A percentile compares a stretch with the other conserved stretches of the same genome.
Evolutionary conservation across 2,113 vertebrate genomes (phyloP).

Genomic region (Heterocephalus glaber): DNA sequence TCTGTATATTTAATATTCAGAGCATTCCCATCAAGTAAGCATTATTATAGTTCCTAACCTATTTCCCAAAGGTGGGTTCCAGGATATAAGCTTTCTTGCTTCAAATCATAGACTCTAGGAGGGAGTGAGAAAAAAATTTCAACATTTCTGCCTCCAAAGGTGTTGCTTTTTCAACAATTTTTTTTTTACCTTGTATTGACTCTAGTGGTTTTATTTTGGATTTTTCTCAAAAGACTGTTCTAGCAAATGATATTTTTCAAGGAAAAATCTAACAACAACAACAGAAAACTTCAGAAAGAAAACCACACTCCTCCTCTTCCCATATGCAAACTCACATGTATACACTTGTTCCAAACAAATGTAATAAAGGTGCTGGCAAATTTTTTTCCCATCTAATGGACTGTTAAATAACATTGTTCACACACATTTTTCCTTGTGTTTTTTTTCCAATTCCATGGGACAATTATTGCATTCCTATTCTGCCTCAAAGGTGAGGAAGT

Average conservation of each 20-base stretch:
- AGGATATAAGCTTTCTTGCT: background rate
- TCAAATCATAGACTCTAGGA: background rate
- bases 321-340: background rate
- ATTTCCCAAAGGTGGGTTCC: background rate
- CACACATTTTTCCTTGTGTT: conserved; percentile 1
- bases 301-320: background rate
- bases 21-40: background rate
- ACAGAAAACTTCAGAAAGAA: background rate
- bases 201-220: background rate
- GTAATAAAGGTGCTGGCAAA: background rate
- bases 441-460: background rate
- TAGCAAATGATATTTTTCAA: conserved; percentile 6
- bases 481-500: background rate
- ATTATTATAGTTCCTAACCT: background rate
- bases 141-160: background rate
- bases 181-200: background rate
- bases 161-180: background rate
- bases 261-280: conserved; percentile 3
- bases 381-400: background rate
- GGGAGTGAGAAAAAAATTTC: background rate
- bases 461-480: background rate
- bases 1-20: background rate
- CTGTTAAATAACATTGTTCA: conserved; percentile 34
- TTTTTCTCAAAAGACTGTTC: conserved; percentile 9
- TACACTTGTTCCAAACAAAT: background rate